Base-by-base conservation (phyloP, 2,113 vertebrate genomes). In the Cryptotis parvus region DNA sequence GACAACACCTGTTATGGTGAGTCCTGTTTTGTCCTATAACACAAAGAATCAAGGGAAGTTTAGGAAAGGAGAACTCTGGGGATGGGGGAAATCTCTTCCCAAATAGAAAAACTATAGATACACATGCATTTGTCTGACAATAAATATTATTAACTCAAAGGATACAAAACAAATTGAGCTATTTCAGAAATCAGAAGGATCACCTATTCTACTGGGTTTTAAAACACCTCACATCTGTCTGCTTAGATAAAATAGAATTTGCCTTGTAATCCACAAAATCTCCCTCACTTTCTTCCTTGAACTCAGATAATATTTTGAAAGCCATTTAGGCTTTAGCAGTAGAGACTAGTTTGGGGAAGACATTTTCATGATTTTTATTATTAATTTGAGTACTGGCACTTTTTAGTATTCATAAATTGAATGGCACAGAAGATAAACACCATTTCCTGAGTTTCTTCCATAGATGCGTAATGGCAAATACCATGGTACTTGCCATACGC, bases 1-100 rank as follows among this genome's bases (percentile, higher is more conserved):
- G 92, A 99, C 99, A 86, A 99, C 98, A 95, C 98, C 99, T 29
- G 97, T 99, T 89, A 97, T 99, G 98, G 99, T 99, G 97, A 99
- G 99, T 97, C 89, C 84, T 90, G 12, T 22, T 79, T 58, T 33
- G 68, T 6, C 41, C 69, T 80, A 6, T 68, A 82, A 87, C 52
- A 78, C 10, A 37, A 65, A 37, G 4, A 11, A 58, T 20, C 45
- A 93, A 33, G 29, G 66, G 66, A 0, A 1, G 14, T 55, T 74
- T 27, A 4, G 74, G 63, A 70, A 94, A 29, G 14, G 29, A 29
- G 33, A n/a, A 14, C 29, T 10, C 76, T 27, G 7, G 74, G 69
- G 66, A 94, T 73, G 0, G 55, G n/a, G 15, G 55, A 9, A 69
- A 58, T 31, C n/a, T 10, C 18, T 45, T 31, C 37, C 88, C 45